Evolutionary conservation across 2,113 vertebrate genomes (phyloP), one percentile per base, ranked within the genome.

Genomic region (Cyanoderma ruficeps): DNA sequence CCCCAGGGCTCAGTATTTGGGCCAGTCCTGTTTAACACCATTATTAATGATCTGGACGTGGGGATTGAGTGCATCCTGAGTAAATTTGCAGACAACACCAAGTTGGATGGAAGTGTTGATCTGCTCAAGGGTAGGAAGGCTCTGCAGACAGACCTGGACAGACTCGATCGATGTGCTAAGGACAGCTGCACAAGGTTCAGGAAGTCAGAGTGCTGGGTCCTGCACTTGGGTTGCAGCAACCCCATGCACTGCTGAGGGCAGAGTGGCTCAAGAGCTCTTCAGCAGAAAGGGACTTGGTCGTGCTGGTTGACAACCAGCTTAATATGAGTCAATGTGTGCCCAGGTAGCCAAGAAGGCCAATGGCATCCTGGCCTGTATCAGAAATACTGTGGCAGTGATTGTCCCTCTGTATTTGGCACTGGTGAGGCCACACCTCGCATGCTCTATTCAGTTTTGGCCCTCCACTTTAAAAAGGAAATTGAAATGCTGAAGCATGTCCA

Each of bases 261-360:
- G 20, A 55, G n/a, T 47, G 47, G n/a, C 65, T 63, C 0, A 0
- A n/a, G 47, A 71, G 14, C 56, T 70, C 19, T 21, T 63, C 56
- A 47, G 41, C 65, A 71, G 75, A 49, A 71, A 42, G 24, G 42
- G 11, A 27, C 25, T n/a, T 49, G 24, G 24, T 7, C 46, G 46
- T 79, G 56, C n/a, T 70, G 47, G n/a, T 30, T 28, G 18, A 46
- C 47, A 69, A 8, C 28, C 0, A 0, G 33, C 27, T 61, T n/a
- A 63, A 4, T n/a, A 47, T 25, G 41, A 63, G 39, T n/a, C 56
- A 55, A 1, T 0, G 0, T 47, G 39, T 70, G 20, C 55, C 28
- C 13, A 16, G 18, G 39, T 69, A 47, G 33, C n/a, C n/a, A 61
- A 39, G 47, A 61, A 39, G n/a, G 16, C 41, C 24, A 35, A 0